Conservation (phyloP, 2,113 vertebrate species). For the Zosterops hypoxanthus region DNA sequence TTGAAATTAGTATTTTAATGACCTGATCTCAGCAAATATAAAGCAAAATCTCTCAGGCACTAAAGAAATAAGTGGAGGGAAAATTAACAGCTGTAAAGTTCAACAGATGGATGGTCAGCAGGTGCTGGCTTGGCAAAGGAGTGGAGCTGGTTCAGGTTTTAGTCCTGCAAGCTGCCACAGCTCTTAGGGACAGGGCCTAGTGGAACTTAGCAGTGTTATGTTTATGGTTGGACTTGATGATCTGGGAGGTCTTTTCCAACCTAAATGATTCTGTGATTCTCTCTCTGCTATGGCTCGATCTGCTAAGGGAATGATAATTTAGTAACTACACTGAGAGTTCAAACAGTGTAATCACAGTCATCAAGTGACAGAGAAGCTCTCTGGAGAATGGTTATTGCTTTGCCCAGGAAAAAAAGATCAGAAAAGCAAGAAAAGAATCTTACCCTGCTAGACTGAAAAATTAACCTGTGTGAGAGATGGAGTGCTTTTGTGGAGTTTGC, state of each 20-base stretch:
- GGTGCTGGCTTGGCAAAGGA: constrained; percentile 17
- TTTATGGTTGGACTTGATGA: neutral
- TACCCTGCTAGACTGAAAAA: neutral
- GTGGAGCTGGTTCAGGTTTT: neutral
- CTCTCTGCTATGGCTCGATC: neutral
- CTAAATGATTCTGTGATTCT: neutral
- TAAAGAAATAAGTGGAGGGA: constrained; percentile 43
- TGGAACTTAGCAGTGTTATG: neutral
- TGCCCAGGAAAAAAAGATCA: neutral
- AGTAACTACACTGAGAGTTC: neutral
- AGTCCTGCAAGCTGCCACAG: neutral
- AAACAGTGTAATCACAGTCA: neutral
- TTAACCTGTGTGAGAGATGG: neutral
- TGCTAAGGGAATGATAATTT: neutral
- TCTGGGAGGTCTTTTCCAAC: neutral
- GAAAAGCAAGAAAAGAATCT: neutral
- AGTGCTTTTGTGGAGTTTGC: neutral
- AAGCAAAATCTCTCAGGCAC: constrained; percentile 67
- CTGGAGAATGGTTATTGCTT: constrained; percentile 3
- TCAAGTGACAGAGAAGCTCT: neutral
- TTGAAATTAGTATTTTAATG: constrained; percentile 78
- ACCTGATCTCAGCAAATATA: constrained; percentile 70
- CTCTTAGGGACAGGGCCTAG: neutral
- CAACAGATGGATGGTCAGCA: constrained; percentile 27
- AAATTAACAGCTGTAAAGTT: constrained; percentile 36